phyloP scores from a whole-genome alignment of 2,113 vertebrate species.

The Odobenus rosmarus region DNA sequence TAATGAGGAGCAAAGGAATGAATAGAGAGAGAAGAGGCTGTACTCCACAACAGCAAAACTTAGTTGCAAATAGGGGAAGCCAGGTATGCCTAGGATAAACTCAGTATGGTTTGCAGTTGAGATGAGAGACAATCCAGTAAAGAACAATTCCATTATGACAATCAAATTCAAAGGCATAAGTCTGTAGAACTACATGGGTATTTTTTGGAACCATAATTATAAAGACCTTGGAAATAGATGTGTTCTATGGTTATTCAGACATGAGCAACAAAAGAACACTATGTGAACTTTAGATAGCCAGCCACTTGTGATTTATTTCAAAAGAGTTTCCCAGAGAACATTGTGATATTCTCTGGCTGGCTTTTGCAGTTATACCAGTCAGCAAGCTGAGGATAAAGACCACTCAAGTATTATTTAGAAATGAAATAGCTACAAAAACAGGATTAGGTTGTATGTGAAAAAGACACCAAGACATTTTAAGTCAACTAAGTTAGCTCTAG shows the following conservation, averaged over 20 bases:
- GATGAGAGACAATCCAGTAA: constrained; percentile 10
- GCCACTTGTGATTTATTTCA: constrained; percentile 56
- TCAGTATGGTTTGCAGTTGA: constrained; percentile 36
- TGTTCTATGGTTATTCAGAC: not conserved
- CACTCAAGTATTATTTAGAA: constrained; percentile 66
- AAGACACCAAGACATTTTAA: constrained; percentile 53
- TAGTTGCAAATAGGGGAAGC: not conserved
- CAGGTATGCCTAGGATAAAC: constrained; percentile 24
- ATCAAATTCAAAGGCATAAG: constrained; percentile 36
- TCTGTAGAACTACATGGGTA: not conserved
- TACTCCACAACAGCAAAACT: not conserved
- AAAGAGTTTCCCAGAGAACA: constrained; percentile 36
- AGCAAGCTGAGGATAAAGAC: constrained; percentile 61
- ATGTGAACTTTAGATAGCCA: constrained; percentile 26
- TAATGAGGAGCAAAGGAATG: not conserved
- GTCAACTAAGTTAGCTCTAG: constrained; percentile 59
- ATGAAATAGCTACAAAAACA: constrained; percentile 55
- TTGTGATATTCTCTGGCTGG: constrained; percentile 48
- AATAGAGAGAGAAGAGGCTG: not conserved
- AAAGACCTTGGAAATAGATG: constrained; percentile 35
- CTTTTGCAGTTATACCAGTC: constrained; percentile 46
- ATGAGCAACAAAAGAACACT: constrained; percentile 48
- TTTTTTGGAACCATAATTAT: constrained; percentile 32
- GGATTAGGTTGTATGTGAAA: constrained; percentile 66
- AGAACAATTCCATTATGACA: constrained; percentile 40